Conservation (phyloP, 1,140 invertebrate genomes). For the Cydia pomonella region DNA sequence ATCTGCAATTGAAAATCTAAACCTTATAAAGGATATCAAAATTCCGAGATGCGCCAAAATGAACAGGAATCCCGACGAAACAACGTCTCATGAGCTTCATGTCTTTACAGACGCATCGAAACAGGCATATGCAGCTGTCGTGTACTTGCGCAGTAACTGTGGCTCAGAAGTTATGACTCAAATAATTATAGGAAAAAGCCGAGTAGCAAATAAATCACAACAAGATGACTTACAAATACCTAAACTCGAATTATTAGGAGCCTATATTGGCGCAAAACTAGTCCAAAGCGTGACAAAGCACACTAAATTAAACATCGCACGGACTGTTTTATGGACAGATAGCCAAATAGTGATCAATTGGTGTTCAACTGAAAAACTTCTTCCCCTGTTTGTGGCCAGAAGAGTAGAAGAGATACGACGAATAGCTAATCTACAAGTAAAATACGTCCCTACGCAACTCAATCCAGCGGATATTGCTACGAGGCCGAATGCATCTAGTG, state of each 20-base stretch:
- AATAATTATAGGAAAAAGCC: slow-evolving; percentile 23
- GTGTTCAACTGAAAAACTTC: slow-evolving; percentile 20
- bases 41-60: slow-evolving; percentile 3
- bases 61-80: background rate
- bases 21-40: slow-evolving; percentile 16
- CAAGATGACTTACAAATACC: slow-evolving; percentile 29
- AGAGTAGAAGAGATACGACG: slow-evolving; percentile 25
- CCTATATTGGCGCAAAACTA: slow-evolving; percentile 16
- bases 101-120: slow-evolving; percentile 27
- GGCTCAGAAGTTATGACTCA: background rate
- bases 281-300: background rate
- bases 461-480: slow-evolving; percentile 33
- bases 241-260: slow-evolving; percentile 26
- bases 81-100: slow-evolving; percentile 16
- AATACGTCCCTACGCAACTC: slow-evolving; percentile 2
- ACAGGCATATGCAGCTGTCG: slow-evolving; percentile 29
- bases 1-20: background rate
- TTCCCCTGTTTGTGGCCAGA: slow-evolving; percentile 14
- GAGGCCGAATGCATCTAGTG: background rate
- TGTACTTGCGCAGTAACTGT: background rate
- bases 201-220: background rate
- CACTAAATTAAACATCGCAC: background rate
- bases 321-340: slow-evolving; percentile 26
- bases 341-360: slow-evolving; percentile 25
- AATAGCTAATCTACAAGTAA: background rate